Evolutionary conservation across 2,113 vertebrate species (phyloP), one percentile per base, ranked within the genome.

Genomic region (Leuciscus idus): DNA sequence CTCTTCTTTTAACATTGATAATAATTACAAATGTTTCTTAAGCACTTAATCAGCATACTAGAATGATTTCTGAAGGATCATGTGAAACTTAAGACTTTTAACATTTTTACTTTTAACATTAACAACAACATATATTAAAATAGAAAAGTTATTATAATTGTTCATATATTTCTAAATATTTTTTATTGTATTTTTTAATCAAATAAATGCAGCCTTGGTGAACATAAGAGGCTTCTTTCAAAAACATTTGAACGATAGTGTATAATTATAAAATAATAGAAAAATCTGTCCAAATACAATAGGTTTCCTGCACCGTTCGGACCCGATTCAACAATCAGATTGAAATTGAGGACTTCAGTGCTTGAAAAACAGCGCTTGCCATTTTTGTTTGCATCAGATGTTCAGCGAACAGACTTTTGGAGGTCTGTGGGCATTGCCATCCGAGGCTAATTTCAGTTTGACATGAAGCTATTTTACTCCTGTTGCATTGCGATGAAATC

Each of bases 401-500:
- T 48, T 28, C 74, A 76, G 26, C 28, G 13, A 77, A 8, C 17
- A 55, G 28, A 19, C 75, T 55, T 19, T 52, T 17, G 48, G 75
- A 55, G 15, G 72, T 75, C 72, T 74, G 39, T 12, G 74, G 39
- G 2, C n/a, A 76, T 28, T 33, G 75, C 48, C 75, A 52, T 77
- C 26, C 19, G 74, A 74, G 74, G 48, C 28, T 81, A 26, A 81
- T 66, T 81, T 66, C 43, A 28, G 13, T 66, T 81, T 43, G 57
- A 26, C 33, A 26, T 81, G 61, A 81, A 81, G 21, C 61, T 21
- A 30, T 68, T 30, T 50, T 30, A 81, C 36, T 81, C 36, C 21
- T 36, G 8, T 48, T 81, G 61, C 59, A 21, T 6, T 64, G 59
- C 0, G 9, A 81, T 64, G 39, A 81, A 64, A 64, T 26, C 1